Evolutionary conservation across 1,140 invertebrate genomes (phyloP).

Genomic region (Philaenus spumarius): DNA sequence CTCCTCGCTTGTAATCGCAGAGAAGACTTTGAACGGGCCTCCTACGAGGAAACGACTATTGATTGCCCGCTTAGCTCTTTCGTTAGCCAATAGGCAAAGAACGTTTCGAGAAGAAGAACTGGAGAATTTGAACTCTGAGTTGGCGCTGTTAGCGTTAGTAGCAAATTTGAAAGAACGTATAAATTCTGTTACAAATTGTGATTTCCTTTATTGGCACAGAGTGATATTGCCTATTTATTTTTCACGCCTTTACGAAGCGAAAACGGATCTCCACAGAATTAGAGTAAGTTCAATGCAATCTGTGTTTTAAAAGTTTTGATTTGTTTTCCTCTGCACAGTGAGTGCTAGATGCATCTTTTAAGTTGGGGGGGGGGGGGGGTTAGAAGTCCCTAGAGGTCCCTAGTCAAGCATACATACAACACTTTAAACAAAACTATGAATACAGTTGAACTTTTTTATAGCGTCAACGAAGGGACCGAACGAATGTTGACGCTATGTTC

Average conservation of each 20-base stretch:
- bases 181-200: constrained; percentile 57
- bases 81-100: constrained; percentile 51
- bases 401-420: too few species aligned
- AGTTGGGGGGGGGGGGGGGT: too few species aligned
- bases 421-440: too few species aligned
- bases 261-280: constrained; percentile 52
- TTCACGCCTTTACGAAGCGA: constrained; percentile 55
- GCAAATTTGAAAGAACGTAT: constrained; percentile 53
- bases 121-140: constrained; percentile 44
- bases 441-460: too few species aligned
- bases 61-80: constrained; percentile 58
- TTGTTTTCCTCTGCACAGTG: background rate
- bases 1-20: constrained; percentile 63
- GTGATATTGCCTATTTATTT: constrained; percentile 71
- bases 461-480: too few species aligned
- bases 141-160: constrained; percentile 56
- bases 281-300: constrained; percentile 41
- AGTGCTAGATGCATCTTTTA: background rate
- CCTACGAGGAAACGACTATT: constrained; percentile 56
- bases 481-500: too few species aligned
- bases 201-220: constrained; percentile 77
- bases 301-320: background rate
- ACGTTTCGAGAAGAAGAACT: constrained; percentile 47
- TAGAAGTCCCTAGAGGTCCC: too few species aligned
- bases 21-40: constrained; percentile 62